Evolutionary conservation across 2,888 invertebrate species (phyloP).

Genomic region (Coenonympha glycerion): DNA sequence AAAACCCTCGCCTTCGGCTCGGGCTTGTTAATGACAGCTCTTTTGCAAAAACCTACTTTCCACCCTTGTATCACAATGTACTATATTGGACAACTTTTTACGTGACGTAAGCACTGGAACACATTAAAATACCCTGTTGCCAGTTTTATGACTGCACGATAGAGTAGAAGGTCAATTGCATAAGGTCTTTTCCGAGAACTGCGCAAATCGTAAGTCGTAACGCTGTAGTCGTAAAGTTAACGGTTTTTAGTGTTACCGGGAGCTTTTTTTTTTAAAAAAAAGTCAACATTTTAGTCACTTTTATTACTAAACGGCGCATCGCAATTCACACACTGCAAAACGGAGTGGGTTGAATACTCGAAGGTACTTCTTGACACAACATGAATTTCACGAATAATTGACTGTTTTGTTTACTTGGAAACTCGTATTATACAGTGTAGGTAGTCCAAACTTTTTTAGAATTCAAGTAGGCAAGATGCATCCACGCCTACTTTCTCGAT

Average conservation of each 20-base stretch:
- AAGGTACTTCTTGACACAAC: no score
- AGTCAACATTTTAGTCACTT: constrained; percentile 16
- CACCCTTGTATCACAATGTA: no score
- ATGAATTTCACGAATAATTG: no score
- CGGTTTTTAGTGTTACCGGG: constrained; percentile 23
- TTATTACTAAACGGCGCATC: constrained; percentile 16
- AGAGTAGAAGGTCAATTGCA: constrained; percentile 16
- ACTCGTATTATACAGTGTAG: no score
- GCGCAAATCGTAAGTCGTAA: constrained; percentile 9
- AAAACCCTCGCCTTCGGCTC: no score
- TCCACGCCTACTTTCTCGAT: no score
- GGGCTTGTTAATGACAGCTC: no score
- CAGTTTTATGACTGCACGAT: constrained; percentile 18
- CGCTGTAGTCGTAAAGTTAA: constrained; percentile 21
- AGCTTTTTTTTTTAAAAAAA: constrained; percentile 21
- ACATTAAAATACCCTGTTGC: constrained; percentile 4
- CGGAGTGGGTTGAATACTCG: constrained; percentile 12
- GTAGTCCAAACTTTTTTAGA: no score
- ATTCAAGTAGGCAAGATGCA: no score
- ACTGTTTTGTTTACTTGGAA: no score
- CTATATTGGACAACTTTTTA: neutral
- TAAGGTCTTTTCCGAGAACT: constrained; percentile 21
- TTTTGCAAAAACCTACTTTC: no score
- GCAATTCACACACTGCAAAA: no score
- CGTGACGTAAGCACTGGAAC: neutral